Base-by-base conservation (phyloP, 2,888 invertebrate genomes). In the Ditylenchus weischeri region DNA sequence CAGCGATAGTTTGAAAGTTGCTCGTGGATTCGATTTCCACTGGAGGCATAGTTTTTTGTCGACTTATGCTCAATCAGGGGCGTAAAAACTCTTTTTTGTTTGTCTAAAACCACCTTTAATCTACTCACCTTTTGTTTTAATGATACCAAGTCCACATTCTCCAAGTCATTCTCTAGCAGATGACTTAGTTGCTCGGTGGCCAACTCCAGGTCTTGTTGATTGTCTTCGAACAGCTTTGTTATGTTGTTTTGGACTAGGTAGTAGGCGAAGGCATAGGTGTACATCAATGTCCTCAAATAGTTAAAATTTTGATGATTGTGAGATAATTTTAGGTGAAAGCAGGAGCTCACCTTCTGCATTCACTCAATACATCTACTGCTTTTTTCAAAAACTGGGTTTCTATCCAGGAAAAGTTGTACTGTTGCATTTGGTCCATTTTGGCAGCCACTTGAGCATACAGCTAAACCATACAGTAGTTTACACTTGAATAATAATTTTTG, bases 391-490 rank as follows among this genome's bases (percentile, higher is more conserved):
- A 98, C 88, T 98, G 96, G 71, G 95, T 94, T 88, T 98, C 96
- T 82, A 96, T 96, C 96, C 96, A 98, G 76, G 93, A 93, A 94
- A 96, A 96, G 84, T 93, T 93, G 85, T 93, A 93, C 84, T 93
- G 93, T 84, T 98, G 96, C 95, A 98, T 95, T 51, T 95, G 94
- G 84, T 95, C 94, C 95, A 98, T 96, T 87, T 96, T 96, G 84
- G 90, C 90, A 85, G 93, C 92, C 69, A 95, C 91, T 70, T 91
- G 91, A 10, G 92, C 91, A 86, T 95, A 94, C 67, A 96, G 87
- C 88, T 86, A 76, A 63, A 74, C 7, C 7, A 38, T 8, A 38
- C 11, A 38, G 11, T 38, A 6, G 38, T 38, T 38, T 8, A 38
- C 38, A 8, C 7, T 38, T 8, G 38, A 11, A 38, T n/a, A n/a